Evolutionary conservation across 2,888 invertebrate genomes (phyloP).

Genomic region (Clanis bilineata): DNA sequence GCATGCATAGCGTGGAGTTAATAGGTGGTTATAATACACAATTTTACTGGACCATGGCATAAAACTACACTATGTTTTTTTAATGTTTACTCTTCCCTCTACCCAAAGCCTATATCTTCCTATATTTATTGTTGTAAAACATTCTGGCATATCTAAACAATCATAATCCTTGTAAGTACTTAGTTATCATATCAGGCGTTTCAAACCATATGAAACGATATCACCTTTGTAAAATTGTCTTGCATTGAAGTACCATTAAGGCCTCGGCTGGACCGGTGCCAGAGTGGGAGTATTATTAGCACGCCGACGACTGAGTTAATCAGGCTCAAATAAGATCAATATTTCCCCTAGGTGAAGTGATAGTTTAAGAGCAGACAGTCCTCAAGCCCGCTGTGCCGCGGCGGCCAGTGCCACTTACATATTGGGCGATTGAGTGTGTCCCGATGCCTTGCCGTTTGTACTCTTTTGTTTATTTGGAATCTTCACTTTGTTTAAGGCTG

Average conservation of each 20-base stretch:
- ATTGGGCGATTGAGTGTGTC: no score
- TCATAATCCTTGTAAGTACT: neutral
- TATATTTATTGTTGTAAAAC: no score
- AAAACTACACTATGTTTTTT: no score
- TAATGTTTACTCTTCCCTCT: no score
- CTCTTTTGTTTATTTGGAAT: no score
- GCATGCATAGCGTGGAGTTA: no score
- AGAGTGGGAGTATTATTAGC: constrained; percentile 78
- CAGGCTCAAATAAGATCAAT: constrained; percentile 82
- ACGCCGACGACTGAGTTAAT: constrained; percentile 77
- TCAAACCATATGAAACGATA: constrained; percentile 24
- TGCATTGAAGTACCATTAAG: constrained; percentile 79
- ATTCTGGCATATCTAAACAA: neutral
- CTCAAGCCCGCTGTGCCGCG: neutral
- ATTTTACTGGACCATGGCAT: no score
- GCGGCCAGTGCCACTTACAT: neutral
- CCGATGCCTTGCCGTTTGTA: no score
- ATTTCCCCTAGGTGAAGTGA: constrained; percentile 70
- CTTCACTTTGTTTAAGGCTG: no score
- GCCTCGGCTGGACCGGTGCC: constrained; percentile 76
- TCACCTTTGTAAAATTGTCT: constrained; percentile 75
- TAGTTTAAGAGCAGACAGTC: constrained; percentile 56
- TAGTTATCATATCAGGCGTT: neutral
- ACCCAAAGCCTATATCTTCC: no score
- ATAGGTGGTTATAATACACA: no score